Evolutionary conservation across 2,797 vertebrate genomes (phyloP).

Genomic region (Galaxias olidus): DNA sequence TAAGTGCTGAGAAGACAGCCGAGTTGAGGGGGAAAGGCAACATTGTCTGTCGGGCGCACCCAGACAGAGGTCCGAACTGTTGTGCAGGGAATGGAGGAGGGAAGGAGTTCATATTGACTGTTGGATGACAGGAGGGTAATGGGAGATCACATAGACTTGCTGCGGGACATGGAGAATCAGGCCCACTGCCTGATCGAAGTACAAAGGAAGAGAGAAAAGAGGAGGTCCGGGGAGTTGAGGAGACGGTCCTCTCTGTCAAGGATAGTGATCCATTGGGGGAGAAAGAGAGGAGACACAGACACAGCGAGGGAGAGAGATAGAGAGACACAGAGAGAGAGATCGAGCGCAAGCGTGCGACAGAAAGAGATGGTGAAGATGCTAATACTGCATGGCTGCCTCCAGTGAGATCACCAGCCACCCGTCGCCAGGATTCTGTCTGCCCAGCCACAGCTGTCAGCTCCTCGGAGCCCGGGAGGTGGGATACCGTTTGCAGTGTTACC

Average conservation of each 20-base stretch:
- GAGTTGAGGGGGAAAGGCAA: constrained; percentile 23
- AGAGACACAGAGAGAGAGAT: constrained; percentile 17
- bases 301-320: too few species aligned
- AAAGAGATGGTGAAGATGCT: constrained; percentile 53
- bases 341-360: too few species aligned
- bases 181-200: constrained; percentile 36
- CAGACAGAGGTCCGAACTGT: not conserved
- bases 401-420: constrained; percentile 30
- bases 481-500: constrained; percentile 3
- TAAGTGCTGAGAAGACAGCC: constrained; percentile 58
- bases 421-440: not conserved
- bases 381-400: constrained; percentile 32
- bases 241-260: not conserved
- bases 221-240: constrained; percentile 16
- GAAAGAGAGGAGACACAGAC: not conserved
- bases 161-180: constrained; percentile 51
- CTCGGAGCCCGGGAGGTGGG: constrained; percentile 35
- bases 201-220: constrained; percentile 41
- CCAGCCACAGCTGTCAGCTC: constrained; percentile 58
- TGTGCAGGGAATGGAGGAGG: not conserved
- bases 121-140: constrained; percentile 57
- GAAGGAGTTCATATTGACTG: constrained; percentile 48
- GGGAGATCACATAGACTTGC: constrained; percentile 56
- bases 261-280: not conserved
- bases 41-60: constrained; percentile 35